Base-by-base conservation (phyloP, 1,140 invertebrate species). In the Linepithema humile region DNA sequence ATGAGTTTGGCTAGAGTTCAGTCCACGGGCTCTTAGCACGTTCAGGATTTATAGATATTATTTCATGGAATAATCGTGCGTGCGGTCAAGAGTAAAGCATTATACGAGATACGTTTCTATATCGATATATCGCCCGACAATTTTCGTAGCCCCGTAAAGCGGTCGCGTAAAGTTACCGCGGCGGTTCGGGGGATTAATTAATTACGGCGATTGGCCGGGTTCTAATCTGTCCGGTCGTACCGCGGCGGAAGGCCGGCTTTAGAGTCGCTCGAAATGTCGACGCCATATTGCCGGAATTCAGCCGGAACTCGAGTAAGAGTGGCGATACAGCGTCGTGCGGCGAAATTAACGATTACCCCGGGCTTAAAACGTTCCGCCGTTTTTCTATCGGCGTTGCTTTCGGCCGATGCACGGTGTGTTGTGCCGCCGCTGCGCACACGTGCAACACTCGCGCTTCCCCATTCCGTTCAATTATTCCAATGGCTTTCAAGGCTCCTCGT, bases 401-500 rank as follows among this genome's bases (percentile, higher is more conserved):
- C 53, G 74, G 29, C 55, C 64, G 7, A 38, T 60, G 43, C 29
- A 60, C 35, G 48, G 62, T 38, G 53, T 26, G 20, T 59, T 60
- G 12, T 43, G 64, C 7, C 9, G 17, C 29, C 78, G 35, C 26
- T 4, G 15, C 15, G 3, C 10, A 6, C n/a, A 3, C 9, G 10
- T n/a, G 26, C 10, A 50, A 35, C 67, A 64, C 45, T 26, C 65
- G 6, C 29, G 40, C 57, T 45, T n/a, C 62, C 9, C 38, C 38
- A 48, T 82, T 72, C 65, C 59, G 65, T 85, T 82, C 83, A 82
- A 85, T 85, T 82, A 85, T 82, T 82, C 48, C 62, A 43, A 67
- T 67, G 50, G 83, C 83, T 69, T 69, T 84, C 64, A 67, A 80
- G 83, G 75, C 75, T 82, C 64, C 82, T 83, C 73, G 62, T 43